A percentile compares a stretch with the other conserved stretches of the same genome.
These are phyloP conservation scores for Molorchus minor DNA, from an alignment of 2,888 invertebrate species.

Conservation along the genomic window DNA sequence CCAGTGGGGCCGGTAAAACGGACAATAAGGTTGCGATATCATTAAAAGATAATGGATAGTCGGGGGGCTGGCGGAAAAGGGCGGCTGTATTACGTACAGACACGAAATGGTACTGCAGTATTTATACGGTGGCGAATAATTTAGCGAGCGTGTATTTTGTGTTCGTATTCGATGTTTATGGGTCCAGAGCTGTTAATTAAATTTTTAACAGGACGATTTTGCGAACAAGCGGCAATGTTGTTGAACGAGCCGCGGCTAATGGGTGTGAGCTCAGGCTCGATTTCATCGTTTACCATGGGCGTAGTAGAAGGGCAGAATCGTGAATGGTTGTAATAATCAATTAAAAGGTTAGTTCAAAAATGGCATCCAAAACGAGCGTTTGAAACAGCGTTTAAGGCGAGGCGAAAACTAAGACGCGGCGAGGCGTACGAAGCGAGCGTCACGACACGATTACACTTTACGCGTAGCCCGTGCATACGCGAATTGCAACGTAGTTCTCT, in stretches of 20 bases:
- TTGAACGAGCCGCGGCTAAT: not conserved
- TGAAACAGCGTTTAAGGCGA: no score
- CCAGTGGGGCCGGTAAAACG: slow-evolving; percentile 24
- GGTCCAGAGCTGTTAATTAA: slow-evolving; percentile 2
- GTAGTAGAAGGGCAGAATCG: no score
- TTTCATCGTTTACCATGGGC: no score
- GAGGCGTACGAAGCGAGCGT: no score
- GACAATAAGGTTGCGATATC: slow-evolving; percentile 40
- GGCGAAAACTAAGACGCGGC: no score
- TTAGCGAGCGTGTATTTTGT: slow-evolving; percentile 5
- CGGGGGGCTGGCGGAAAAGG: slow-evolving; percentile 17
- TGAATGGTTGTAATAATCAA: no score
- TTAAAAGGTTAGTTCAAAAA: no score
- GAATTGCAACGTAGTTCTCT: no score
- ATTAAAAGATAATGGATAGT: slow-evolving; percentile 43
- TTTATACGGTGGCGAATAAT: slow-evolving; percentile 9
- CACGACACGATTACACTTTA: no score
- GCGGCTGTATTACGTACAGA: slow-evolving; percentile 1
- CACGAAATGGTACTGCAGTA: slow-evolving; percentile 9
- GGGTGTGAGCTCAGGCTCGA: no score
- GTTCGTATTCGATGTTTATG: not conserved
- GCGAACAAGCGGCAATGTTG: not conserved
- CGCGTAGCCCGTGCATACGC: no score
- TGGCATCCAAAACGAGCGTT: no score
- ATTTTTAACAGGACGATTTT: slow-evolving; percentile 11